Conservation (phyloP, 1,140 invertebrate genomes). For the Leptinotarsa texana region DNA sequence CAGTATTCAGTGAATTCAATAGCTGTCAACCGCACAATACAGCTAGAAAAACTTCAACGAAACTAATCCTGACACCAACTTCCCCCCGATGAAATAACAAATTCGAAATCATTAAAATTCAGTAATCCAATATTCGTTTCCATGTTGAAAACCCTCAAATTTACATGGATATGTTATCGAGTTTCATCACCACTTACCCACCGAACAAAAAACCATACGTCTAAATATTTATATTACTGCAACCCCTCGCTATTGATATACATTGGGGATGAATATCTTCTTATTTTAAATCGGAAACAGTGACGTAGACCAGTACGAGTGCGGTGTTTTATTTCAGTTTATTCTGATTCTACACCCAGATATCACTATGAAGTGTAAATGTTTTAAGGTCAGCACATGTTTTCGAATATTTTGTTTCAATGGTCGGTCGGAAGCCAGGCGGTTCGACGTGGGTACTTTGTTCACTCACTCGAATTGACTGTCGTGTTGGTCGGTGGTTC, state of each 20-base stretch:
- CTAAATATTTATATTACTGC: conserved; percentile 28
- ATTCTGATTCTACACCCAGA: no score
- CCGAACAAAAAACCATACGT: conserved; percentile 22
- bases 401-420: no score
- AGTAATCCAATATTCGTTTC: conserved; percentile 25
- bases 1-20: no score
- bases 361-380: no score
- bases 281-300: neutral
- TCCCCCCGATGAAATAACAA: neutral
- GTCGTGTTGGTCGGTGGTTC: no score
- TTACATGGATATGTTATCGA: conserved; percentile 24
- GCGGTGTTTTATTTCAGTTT: no score
- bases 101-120: conserved; percentile 28
- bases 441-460: no score
- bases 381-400: no score
- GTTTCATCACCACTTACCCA: conserved; percentile 18
- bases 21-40: no score
- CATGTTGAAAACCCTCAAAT: conserved; percentile 22
- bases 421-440: no score
- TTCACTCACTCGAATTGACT: no score
- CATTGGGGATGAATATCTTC: neutral
- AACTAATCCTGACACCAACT: neutral
- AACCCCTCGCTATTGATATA: conserved; percentile 13
- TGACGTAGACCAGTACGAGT: neutral
- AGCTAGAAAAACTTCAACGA: no score